These are phyloP conservation scores for Cheirogaleus medius DNA, from an alignment of 2,113 vertebrate genomes.

Conservation along the genomic window DNA sequence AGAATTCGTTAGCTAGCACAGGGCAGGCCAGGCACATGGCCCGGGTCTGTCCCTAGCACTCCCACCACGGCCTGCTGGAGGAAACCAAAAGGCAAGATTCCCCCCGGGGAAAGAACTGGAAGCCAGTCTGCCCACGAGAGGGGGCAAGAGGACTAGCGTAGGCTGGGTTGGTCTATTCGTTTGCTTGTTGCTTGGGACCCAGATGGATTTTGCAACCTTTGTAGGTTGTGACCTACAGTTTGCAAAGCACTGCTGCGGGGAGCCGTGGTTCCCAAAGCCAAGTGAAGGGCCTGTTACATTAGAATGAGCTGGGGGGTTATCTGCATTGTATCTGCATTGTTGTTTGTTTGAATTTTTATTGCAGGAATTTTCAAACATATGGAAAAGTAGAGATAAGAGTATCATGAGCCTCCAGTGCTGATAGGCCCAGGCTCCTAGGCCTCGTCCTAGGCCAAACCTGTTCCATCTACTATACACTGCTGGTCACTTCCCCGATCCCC, in stretches of 20 bases:
- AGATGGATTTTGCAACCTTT: not conserved
- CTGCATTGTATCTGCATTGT: too few relatives aligned
- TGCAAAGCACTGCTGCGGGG: not conserved
- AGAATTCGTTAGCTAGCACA: not conserved
- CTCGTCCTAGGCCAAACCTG: accelerated
- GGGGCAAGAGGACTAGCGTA: too few relatives aligned
- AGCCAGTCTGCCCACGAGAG: accelerated
- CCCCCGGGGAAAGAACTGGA: not conserved
- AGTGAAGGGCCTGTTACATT: not conserved
- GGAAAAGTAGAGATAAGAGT: not conserved
- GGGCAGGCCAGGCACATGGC: not conserved
- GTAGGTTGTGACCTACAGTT: not conserved
- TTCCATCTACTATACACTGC: not conserved
- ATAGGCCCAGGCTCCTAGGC: not conserved
- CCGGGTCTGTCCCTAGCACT: not conserved
- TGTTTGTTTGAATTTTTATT: not conserved
- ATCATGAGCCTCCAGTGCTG: not conserved
- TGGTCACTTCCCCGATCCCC: not conserved
- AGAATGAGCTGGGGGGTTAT: not conserved
- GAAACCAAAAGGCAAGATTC: not conserved
- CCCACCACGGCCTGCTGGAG: not conserved
- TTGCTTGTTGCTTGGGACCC: not conserved
- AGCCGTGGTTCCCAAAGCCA: not conserved
- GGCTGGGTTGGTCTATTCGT: not conserved
- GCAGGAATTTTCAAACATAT: not conserved